These are phyloP conservation scores for Chunga burmeisteri DNA, from an alignment of 2,113 vertebrate genomes.

Conservation along the genomic window DNA sequence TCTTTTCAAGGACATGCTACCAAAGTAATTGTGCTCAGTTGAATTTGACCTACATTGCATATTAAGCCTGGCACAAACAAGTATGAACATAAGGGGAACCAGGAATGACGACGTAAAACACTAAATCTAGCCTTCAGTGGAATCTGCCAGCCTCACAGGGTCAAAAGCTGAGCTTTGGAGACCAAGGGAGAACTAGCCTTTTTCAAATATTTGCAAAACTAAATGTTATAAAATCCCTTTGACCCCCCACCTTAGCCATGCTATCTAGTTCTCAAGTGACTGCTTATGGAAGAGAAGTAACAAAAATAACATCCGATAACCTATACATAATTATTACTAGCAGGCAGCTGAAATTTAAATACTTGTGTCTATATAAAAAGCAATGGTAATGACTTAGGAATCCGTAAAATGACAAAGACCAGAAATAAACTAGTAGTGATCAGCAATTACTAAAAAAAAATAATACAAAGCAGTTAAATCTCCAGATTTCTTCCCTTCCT, in stretches of 20 bases:
- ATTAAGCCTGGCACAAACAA: constrained; percentile 22
- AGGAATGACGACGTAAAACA: neutral
- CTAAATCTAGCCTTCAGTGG: neutral
- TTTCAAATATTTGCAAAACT: neutral
- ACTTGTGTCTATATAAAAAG: neutral
- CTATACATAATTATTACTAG: neutral
- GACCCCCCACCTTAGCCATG: too few species aligned
- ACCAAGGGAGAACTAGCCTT: neutral
- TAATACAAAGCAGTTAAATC: accelerated
- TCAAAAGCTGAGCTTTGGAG: neutral
- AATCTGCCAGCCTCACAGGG: neutral
- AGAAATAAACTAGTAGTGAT: neutral
- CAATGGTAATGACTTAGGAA: neutral
- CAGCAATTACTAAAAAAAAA: neutral
- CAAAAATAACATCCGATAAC: neutral
- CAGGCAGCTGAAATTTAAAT: neutral
- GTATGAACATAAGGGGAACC: constrained; percentile 1
- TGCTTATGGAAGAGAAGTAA: neutral
- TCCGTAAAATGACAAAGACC: neutral
- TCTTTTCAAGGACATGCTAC: neutral
- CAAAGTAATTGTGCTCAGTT: neutral
- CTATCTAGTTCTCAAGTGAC: neutral
- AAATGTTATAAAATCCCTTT: neutral
- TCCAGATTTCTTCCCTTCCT: neutral
- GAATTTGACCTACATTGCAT: constrained; percentile 4